Evolutionary conservation across 2,888 invertebrate genomes (phyloP), one percentile per base, ranked within the genome.

Genomic region (Aphodius sticticus): DNA sequence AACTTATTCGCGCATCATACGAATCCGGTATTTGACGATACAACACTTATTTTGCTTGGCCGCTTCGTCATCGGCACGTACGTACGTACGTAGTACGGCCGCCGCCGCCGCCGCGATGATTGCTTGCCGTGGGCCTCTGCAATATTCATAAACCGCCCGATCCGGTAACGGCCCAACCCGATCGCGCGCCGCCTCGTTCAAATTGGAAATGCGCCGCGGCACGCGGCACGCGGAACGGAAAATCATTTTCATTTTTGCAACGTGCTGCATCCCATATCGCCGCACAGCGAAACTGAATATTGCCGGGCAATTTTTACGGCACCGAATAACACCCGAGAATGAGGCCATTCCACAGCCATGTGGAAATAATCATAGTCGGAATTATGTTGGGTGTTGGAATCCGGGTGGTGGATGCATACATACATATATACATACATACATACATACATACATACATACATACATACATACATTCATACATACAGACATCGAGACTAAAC

Each of bases 91-190:
- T 26, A n/a, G 26, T 74, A 12, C 14, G 75, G 26, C 26, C n/a
- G 72, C 3, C 26, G 26, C 3, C 26, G 26, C 26, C 2, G 26
- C 77, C 70, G 76, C 69, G 76, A 72, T 80, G 80, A 80, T 76
- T 71, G 71, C 71, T 16, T 26, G 35, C 26, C 26, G 71, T 35
- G 26, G 71, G 71, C 16, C 71, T 36, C 70, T 80, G 9, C 72
- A 76, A 78, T 80, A 78, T 78, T 76, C 76, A 80, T 76, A 78
- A 78, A 76, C 76, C 72, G 78, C 77, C 38, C 80, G 70, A 35
- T 76, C 72, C 72, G 36, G 38, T 78, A 76, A 78, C 78, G 80
- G 76, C 77, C 12, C 16, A 16, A 37, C 69, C 78, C 78, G 77
- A 80, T 80, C 80, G 71, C 78, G 76, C 70, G 53, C 77, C n/a